Base-by-base conservation (phyloP, 2,113 vertebrate species). In the Lampris megalopsis region DNA sequence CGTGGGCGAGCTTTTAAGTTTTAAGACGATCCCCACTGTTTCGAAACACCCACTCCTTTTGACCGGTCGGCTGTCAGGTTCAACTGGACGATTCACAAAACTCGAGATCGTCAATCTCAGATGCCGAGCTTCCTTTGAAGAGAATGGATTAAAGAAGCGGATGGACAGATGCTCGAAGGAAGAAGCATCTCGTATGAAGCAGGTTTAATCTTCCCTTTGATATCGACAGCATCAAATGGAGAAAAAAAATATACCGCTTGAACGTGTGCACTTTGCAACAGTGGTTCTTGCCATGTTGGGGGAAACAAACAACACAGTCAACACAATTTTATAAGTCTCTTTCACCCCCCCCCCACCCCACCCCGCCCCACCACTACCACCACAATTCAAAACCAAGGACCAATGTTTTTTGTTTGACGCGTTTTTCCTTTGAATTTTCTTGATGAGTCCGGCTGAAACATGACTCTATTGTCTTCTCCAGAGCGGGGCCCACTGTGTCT, bases 181-280 rank as follows among this genome's bases (percentile, higher is more conserved):
- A 77, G 82, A 62, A 70, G 53, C 9, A 36, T 84, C 64, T 86
- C 0, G 41, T 64, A 48, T 48, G 60, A 80, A 74, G 59, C 71
- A 11, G 10, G 63, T 67, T 69, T 84, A 77, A 89, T 87, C 66
- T 78, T 77, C 43, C 73, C 83, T 88, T 90, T 92, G 80, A 90
- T 86, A 77, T 64, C 0, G 35, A 75, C 75, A 67, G 79, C 68
- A 85, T 91, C 77, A 88, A 86, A 84, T 76, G 76, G 52, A 82
- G 71, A 75, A 83, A 54, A 38, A 59, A 59, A 59, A 9, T 37
- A 4, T 37, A 35, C 49, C 35, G 63, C 72, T 86, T 71, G 49
- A 78, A 75, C 10, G 42, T 75, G 76, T 75, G 54, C 67, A 38
- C 68, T 60, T 63, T 71, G 56, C 3, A 41, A 41, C 50, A 61